These are phyloP conservation scores for Eulimnadia texana DNA, from an alignment of 1,140 invertebrate genomes.

Conservation along the genomic window DNA sequence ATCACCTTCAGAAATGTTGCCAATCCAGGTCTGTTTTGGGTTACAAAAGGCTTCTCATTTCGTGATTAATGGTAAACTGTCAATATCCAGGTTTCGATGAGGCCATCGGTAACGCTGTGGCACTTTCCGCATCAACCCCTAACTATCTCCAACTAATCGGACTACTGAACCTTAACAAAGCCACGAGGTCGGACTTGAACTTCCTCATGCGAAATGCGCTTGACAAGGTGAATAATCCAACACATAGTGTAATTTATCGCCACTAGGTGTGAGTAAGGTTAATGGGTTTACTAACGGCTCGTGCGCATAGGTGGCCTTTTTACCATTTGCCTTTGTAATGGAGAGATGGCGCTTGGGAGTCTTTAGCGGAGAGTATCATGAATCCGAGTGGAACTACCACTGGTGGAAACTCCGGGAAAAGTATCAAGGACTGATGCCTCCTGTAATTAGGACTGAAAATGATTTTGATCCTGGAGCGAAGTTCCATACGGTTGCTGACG, in stretches of 20 bases:
- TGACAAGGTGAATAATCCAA: constrained; percentile 53
- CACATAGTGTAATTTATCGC: background rate
- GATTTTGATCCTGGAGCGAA: constrained; percentile 85
- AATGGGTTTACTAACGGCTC: no score
- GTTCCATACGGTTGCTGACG: constrained; percentile 77
- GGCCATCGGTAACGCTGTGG: constrained; percentile 79
- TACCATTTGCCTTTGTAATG: constrained; percentile 67
- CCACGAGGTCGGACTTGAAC: constrained; percentile 55
- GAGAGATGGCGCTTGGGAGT: constrained; percentile 75
- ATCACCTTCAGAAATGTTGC: constrained; percentile 76
- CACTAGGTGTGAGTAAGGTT: background rate
- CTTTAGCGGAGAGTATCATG: constrained; percentile 56
- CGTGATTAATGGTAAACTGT: background rate
- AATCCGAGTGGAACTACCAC: constrained; percentile 70
- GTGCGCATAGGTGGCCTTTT: constrained; percentile 45
- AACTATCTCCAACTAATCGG: constrained; percentile 67
- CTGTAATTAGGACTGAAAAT: constrained; percentile 61
- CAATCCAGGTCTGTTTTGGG: constrained; percentile 55
- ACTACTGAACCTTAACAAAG: constrained; percentile 41
- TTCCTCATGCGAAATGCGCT: constrained; percentile 73
- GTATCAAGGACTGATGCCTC: constrained; percentile 69
- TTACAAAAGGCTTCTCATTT: background rate
- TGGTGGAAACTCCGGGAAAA: constrained; percentile 71
- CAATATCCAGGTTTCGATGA: constrained; percentile 83
- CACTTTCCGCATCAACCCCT: constrained; percentile 65